These are phyloP conservation scores for Agelastica alni DNA, from an alignment of 2,888 invertebrate genomes.

Conservation along the genomic window DNA sequence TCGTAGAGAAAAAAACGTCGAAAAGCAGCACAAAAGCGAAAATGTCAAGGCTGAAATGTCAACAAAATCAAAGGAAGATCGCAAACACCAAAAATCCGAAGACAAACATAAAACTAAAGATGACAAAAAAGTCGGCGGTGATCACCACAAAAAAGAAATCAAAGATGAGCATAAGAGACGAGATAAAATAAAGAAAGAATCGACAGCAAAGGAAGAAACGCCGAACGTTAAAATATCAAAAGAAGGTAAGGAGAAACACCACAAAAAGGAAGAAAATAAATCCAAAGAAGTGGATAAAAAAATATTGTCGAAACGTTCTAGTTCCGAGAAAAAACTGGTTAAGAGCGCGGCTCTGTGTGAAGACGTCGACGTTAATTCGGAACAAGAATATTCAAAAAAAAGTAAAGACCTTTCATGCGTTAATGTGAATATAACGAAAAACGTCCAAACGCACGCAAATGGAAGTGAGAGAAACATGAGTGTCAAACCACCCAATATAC, in stretches of 20 bases:
- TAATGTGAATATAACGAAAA: conserved; percentile 6
- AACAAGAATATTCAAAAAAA: not conserved
- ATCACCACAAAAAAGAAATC: not conserved
- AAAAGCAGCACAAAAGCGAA: conserved; percentile 13
- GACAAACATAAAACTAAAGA: conserved; percentile 24
- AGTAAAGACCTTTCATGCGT: not conserved
- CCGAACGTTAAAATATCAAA: not conserved
- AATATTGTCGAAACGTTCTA: conserved; percentile 28
- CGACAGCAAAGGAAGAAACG: conserved; percentile 9
- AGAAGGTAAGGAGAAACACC: conserved; percentile 24
- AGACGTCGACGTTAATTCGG: conserved; percentile 30
- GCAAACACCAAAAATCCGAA: conserved; percentile 18
- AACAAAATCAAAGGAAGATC: conserved; percentile 11
- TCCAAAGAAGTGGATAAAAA: conserved; percentile 13
- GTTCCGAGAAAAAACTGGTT: conserved; percentile 41
- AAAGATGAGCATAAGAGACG: not conserved
- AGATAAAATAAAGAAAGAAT: conserved; percentile 14
- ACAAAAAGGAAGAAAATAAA: conserved; percentile 26
- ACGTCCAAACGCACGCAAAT: conserved; percentile 3
- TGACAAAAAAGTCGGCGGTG: not conserved
- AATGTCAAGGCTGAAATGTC: conserved; percentile 15
- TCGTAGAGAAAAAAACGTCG: conserved; percentile 29
- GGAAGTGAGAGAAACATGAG: conserved; percentile 20
- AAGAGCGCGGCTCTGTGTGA: conserved; percentile 38
- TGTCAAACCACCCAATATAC: conserved; percentile 75